These are phyloP conservation scores for Todus mexicanus DNA, from an alignment of 2,797 vertebrate genomes.

Conservation along the genomic window DNA sequence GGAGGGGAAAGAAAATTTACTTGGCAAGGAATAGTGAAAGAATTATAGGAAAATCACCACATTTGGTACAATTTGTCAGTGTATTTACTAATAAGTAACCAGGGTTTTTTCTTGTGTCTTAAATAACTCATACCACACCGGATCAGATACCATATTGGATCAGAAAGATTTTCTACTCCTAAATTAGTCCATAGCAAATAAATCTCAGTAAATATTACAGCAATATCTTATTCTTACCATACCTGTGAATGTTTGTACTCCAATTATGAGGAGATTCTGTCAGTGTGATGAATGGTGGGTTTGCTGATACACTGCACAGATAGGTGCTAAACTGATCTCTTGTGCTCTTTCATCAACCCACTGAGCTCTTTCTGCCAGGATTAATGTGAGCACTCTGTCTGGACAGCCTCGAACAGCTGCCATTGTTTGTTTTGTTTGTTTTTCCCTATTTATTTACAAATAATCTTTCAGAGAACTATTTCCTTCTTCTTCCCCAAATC, in stretches of 20 bases:
- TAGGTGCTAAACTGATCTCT: neutral
- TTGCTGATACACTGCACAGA: neutral
- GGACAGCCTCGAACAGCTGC: neutral
- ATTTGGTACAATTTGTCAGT: neutral
- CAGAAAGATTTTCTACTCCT: neutral
- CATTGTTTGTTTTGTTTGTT: neutral
- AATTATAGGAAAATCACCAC: neutral
- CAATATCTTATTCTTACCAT: neutral
- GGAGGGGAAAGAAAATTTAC: neutral
- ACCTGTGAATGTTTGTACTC: neutral
- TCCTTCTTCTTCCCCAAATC: constrained; percentile 68
- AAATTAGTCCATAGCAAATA: constrained; percentile 32
- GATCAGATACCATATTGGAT: neutral
- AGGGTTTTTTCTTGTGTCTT: neutral
- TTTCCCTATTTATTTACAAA: constrained; percentile 45
- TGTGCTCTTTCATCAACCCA: neutral
- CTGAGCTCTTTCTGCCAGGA: constrained; percentile 2
- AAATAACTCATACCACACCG: neutral
- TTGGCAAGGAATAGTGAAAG: neutral
- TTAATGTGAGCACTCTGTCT: neutral
- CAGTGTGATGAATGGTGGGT: neutral
- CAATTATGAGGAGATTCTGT: neutral
- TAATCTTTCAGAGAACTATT: constrained; percentile 64
- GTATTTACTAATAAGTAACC: neutral
- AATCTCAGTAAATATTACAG: neutral